phyloP scores from a whole-genome alignment of 2,797 vertebrate genomes.

The Ceyx erithaca region DNA sequence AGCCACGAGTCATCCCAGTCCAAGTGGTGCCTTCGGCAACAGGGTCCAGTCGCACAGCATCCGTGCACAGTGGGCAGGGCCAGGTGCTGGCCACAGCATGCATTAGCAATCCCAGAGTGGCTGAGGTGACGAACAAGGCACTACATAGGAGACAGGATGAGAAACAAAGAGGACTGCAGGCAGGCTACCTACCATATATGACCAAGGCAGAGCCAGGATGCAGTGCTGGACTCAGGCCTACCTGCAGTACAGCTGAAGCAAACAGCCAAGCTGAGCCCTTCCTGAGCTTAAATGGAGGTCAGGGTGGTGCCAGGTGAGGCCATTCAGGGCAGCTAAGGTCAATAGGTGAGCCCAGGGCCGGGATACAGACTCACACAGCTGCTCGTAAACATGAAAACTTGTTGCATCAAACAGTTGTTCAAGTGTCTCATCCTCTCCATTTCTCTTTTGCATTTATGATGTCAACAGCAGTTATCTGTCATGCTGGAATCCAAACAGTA shows the following conservation, averaged over 20 bases:
- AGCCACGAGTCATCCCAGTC: not conserved
- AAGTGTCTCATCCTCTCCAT: not conserved
- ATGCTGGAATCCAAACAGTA: not conserved
- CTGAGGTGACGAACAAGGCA: not conserved
- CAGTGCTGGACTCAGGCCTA: not conserved
- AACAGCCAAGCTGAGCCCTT: not conserved
- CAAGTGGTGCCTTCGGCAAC: not conserved
- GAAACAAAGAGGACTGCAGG: not conserved
- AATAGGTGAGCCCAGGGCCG: not conserved
- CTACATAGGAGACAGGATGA: not conserved
- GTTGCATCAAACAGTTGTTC: not conserved
- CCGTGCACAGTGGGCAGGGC: fast-evolving
- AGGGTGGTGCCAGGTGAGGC: not conserved
- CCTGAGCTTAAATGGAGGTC: not conserved
- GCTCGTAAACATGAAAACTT: not conserved
- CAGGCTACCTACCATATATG: not conserved
- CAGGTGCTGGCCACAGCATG: not conserved
- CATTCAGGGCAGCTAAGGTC: not conserved
- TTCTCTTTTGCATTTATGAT: not conserved
- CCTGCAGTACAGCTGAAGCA: not conserved
- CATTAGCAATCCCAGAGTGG: not conserved
- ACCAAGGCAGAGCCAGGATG: not conserved
- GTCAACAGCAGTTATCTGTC: not conserved
- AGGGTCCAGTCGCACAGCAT: not conserved
- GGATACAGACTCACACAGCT: not conserved